phyloP scores from a whole-genome alignment of 2,888 invertebrate species.

The Epistrophe grossulariae region DNA sequence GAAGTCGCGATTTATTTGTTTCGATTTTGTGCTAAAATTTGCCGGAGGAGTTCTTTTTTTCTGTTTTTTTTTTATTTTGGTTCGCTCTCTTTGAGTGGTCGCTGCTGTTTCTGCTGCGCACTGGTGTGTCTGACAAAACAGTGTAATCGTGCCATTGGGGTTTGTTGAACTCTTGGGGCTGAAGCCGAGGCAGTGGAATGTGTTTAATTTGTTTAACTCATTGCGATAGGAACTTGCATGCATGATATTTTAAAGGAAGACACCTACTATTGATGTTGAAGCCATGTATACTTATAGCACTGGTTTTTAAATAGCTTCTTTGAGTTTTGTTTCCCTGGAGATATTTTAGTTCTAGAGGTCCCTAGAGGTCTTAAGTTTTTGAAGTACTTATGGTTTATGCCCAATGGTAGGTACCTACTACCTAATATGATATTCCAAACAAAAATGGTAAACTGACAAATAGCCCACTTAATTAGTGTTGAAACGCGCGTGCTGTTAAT shows the following conservation, averaged over 20 bases:
- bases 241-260: neutral
- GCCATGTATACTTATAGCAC: neutral
- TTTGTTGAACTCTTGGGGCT: conserved; percentile 59
- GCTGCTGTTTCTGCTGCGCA: conserved; percentile 24
- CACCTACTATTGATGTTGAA: neutral
- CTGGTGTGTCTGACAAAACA: conserved; percentile 67
- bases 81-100: conserved; percentile 55
- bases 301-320: neutral
- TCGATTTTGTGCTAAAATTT: conserved; percentile 71
- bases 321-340: neutral
- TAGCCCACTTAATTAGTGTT: too few species aligned
- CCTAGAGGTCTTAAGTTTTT: too few species aligned
- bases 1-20: conserved; percentile 77
- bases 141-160: conserved; percentile 68
- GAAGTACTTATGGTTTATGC: too few species aligned
- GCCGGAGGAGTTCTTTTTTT: conserved; percentile 39
- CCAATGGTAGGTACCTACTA: too few species aligned
- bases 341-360: too few species aligned
- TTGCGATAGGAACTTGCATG: neutral
- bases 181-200: conserved; percentile 44
- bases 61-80: neutral
- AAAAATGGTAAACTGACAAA: too few species aligned
- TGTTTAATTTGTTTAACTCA: conserved; percentile 60
- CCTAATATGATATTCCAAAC: too few species aligned
- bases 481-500: too few species aligned